Conservation (phyloP, 2,888 invertebrate species). For the Cybosia mesomella region DNA sequence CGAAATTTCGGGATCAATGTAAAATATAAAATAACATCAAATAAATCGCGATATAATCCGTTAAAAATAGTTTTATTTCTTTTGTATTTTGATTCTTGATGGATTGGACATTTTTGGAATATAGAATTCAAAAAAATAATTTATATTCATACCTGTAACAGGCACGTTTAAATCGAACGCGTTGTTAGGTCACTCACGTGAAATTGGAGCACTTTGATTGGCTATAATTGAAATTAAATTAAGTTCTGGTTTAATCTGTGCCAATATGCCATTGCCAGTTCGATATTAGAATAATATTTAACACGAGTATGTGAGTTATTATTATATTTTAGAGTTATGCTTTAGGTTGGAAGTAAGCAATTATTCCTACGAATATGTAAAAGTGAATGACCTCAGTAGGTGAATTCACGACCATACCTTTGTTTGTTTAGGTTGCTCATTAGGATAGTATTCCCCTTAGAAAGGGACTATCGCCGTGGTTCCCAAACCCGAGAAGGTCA, state of each 20-base stretch:
- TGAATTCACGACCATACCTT: no score
- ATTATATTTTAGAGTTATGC: no score
- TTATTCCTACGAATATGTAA: background rate
- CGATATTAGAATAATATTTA: constrained; percentile 4
- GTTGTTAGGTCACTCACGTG: background rate
- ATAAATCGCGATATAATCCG: no score
- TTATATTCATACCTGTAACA: background rate
- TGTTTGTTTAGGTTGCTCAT: no score
- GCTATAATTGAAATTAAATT: constrained; percentile 9
- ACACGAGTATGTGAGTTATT: no score
- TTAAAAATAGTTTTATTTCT: no score
- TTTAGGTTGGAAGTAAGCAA: background rate
- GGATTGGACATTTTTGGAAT: background rate
- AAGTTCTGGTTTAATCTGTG: background rate
- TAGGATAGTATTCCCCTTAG: background rate
- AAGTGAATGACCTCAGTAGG: no score
- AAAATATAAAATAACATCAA: no score
- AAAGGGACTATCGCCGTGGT: background rate
- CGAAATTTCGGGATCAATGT: no score
- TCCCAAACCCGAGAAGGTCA: no score
- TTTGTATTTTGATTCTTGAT: no score
- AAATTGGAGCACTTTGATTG: constrained; percentile 10
- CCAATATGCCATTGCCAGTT: constrained; percentile 8
- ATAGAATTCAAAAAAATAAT: background rate
- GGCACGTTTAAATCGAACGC: background rate